phyloP scores from a whole-genome alignment of 2,113 vertebrate genomes.

The Morone chrysops region DNA sequence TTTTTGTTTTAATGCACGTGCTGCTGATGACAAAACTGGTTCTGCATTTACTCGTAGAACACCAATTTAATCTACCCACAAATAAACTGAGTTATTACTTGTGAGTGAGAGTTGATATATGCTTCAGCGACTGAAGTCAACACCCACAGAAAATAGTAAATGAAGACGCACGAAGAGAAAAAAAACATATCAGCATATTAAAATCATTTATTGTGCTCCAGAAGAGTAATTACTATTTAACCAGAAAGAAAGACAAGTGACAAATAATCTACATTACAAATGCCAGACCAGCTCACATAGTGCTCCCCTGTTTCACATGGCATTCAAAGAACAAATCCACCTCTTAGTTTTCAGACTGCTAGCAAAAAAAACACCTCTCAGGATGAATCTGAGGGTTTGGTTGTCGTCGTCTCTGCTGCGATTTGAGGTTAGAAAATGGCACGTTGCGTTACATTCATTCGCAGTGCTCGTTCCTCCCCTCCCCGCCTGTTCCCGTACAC shows the following conservation, averaged over 20 bases:
- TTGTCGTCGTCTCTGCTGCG: constrained; percentile 69
- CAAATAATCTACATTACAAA: constrained; percentile 88
- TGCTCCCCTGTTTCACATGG: constrained; percentile 68
- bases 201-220: constrained; percentile 89
- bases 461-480: constrained; percentile 63
- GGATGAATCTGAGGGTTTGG: constrained; percentile 71
- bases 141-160: constrained; percentile 44
- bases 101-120: constrained; percentile 42
- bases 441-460: constrained; percentile 85
- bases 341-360: constrained; percentile 65
- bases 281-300: constrained; percentile 80
- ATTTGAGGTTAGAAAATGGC: constrained; percentile 82
- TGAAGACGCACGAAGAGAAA: constrained; percentile 63
- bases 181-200: constrained; percentile 82
- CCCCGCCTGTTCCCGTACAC: constrained; percentile 12
- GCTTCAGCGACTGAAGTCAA: constrained; percentile 49
- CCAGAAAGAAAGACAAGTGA: constrained; percentile 87
- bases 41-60: constrained; percentile 25
- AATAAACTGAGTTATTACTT: constrained; percentile 65
- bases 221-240: constrained; percentile 88
- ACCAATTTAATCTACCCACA: constrained; percentile 52
- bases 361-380: constrained; percentile 57
- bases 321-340: constrained; percentile 71
- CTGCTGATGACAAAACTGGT: constrained; percentile 12
- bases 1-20: constrained; percentile 8